Percentiles rank a stretch among this genome's conserved stretches.
phyloP scores from a whole-genome alignment of 2,888 invertebrate species.

The Hemithea aestivaria region DNA sequence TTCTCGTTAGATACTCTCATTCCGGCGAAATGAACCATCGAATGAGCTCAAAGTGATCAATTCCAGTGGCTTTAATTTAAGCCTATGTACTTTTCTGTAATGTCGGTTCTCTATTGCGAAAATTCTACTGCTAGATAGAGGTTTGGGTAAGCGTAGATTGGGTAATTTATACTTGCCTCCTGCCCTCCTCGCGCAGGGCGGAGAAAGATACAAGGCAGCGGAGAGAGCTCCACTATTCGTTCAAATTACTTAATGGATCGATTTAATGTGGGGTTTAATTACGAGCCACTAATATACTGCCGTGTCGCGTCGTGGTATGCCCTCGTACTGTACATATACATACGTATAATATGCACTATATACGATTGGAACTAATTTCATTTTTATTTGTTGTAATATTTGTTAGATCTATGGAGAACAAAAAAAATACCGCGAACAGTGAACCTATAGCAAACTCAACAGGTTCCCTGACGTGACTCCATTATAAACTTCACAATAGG shows the following conservation, averaged over 20 bases:
- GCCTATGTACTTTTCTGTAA: conserved; percentile 67
- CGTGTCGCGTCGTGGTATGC: conserved; percentile 29
- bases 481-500: conserved; percentile 15
- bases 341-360: too few relatives aligned
- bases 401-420: too few relatives aligned
- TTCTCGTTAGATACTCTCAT: conserved; percentile 19
- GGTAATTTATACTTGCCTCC: conserved; percentile 76
- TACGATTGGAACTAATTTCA: too few relatives aligned
- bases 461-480: conserved; percentile 19
- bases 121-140: conserved; percentile 67
- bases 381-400: too few relatives aligned
- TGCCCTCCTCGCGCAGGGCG: conserved; percentile 44
- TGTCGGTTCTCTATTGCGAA: conserved; percentile 60
- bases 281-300: conserved; percentile 47
- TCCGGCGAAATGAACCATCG: conserved; percentile 26
- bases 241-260: conserved; percentile 72
- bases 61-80: conserved; percentile 57
- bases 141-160: conserved; percentile 73
- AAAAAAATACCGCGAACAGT: too few relatives aligned
- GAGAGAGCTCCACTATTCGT: conserved; percentile 61
- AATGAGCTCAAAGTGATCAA: conserved; percentile 44
- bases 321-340: too few relatives aligned
- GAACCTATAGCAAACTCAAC: conserved; percentile 17
- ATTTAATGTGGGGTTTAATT: conserved; percentile 63
- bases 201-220: conserved; percentile 55